Evolutionary conservation across 2,888 invertebrate genomes (phyloP).

Genomic region (Spodoptera littoralis): DNA sequence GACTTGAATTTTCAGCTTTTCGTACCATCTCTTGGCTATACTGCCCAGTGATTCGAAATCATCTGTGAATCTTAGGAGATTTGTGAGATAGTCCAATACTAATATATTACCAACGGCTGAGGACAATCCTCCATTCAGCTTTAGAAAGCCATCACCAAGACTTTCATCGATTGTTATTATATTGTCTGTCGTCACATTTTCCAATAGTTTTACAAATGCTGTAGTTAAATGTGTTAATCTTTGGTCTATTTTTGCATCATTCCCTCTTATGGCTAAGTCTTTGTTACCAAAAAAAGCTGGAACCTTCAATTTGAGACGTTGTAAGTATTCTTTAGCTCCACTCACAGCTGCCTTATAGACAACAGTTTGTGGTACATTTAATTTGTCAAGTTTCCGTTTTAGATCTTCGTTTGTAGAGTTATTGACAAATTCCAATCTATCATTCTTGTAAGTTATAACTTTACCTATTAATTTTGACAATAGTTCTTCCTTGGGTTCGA

Average conservation of each 20-base stretch:
- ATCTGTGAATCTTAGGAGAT: slow-evolving; percentile 31
- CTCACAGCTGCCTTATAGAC: slow-evolving; percentile 34
- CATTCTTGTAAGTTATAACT: slow-evolving; percentile 19
- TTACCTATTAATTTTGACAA: slow-evolving; percentile 7
- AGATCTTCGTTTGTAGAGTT: slow-evolving; percentile 9
- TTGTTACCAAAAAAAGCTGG: slow-evolving; percentile 45
- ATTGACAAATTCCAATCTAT: slow-evolving; percentile 27
- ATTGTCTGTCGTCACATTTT: slow-evolving; percentile 3
- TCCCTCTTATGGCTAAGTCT: slow-evolving; percentile 40
- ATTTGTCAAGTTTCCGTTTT: slow-evolving; percentile 16
- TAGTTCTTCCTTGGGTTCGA: too few species aligned
- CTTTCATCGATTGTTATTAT: slow-evolving; percentile 31
- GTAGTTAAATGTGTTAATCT: slow-evolving; percentile 16
- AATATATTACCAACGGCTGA: slow-evolving; percentile 42
- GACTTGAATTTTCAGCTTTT: slow-evolving; percentile 6
- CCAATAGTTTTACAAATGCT: slow-evolving; percentile 15
- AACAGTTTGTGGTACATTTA: slow-evolving; percentile 10
- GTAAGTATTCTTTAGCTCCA: slow-evolving; percentile 22
- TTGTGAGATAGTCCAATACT: slow-evolving; percentile 22
- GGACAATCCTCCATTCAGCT: slow-evolving; percentile 33
- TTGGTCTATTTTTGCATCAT: slow-evolving; percentile 17
- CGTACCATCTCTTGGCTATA: slow-evolving; percentile 20
- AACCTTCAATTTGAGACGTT: slow-evolving; percentile 29
- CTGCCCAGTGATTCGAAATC: slow-evolving; percentile 6
- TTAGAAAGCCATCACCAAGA: slow-evolving; percentile 17